A percentile compares a stretch with the other conserved stretches of the same genome.
These are phyloP conservation scores for Hyalella azteca DNA, from an alignment of 2,888 invertebrate species.

Conservation along the genomic window DNA sequence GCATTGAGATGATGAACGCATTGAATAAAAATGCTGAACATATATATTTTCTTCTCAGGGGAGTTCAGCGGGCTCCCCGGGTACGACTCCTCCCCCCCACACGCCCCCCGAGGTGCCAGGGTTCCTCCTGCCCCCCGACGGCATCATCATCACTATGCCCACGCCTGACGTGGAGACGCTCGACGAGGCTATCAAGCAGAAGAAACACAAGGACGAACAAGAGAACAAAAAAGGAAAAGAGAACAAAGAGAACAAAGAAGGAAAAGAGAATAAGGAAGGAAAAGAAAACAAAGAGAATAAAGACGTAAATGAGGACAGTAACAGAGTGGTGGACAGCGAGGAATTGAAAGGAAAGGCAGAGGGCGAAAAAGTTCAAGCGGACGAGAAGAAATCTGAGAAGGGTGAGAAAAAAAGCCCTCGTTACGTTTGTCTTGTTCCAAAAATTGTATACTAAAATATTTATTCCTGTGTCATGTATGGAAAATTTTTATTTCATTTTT, in stretches of 20 bases:
- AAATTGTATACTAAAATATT: too few species aligned
- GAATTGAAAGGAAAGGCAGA: background rate
- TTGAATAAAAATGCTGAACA: too few species aligned
- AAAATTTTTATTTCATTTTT: too few species aligned
- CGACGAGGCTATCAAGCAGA: slow-evolving; percentile 43
- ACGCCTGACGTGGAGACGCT: slow-evolving; percentile 64
- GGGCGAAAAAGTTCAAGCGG: background rate
- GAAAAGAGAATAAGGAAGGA: background rate
- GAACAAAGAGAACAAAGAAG: background rate
- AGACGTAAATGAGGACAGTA: background rate
- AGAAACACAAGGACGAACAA: background rate
- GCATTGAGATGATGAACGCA: too few species aligned
- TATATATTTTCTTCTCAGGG: too few species aligned
- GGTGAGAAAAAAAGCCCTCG: slow-evolving; percentile 1
- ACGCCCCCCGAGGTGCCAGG: slow-evolving; percentile 73
- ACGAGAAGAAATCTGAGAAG: background rate
- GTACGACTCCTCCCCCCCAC: slow-evolving; percentile 78
- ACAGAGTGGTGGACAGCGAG: background rate
- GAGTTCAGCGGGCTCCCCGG: slow-evolving; percentile 71
- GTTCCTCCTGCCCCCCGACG: slow-evolving; percentile 65
- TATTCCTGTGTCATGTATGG: too few species aligned
- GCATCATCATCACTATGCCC: slow-evolving; percentile 67
- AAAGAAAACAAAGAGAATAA: background rate
- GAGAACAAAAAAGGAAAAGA: background rate
- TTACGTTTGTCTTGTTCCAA: too few species aligned